These are phyloP conservation scores for Lordiphosa clarofinis DNA, from an alignment of 1,140 invertebrate species.

Conservation along the genomic window DNA sequence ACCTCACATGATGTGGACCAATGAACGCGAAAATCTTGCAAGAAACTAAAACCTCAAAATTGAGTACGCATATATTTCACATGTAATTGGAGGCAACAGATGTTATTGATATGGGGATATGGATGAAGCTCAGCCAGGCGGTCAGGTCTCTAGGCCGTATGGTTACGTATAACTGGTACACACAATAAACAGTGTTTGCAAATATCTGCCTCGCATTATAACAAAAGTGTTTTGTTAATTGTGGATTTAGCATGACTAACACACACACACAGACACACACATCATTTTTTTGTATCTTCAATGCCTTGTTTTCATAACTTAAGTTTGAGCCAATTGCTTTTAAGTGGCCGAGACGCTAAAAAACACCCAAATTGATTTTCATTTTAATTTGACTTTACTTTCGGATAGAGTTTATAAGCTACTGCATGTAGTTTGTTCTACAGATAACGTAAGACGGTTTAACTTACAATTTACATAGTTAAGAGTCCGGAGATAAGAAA, in stretches of 20 bases:
- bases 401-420: conserved; percentile 6
- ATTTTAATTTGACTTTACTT: conserved; percentile 28
- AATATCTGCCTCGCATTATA: conserved; percentile 22
- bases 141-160: conserved; percentile 39
- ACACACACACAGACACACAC: conserved; percentile 13
- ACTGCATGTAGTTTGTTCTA: conserved; percentile 2
- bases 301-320: conserved; percentile 31
- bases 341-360: conserved; percentile 22
- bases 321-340: conserved; percentile 28
- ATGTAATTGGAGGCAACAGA: conserved; percentile 17
- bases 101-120: conserved; percentile 32
- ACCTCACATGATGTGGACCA: conserved; percentile 56
- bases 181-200: conserved; percentile 23
- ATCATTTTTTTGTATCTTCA: conserved; percentile 22
- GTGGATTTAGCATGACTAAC: conserved; percentile 32
- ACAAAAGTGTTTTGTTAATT: conserved; percentile 32
- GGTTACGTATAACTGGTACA: conserved; percentile 4
- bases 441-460: no score
- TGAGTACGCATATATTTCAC: conserved; percentile 19
- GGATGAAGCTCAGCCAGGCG: conserved; percentile 19
- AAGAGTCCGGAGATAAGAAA: no score
- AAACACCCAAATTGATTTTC: conserved; percentile 48
- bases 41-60: conserved; percentile 20
- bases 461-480: no score
- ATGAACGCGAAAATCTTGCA: conserved; percentile 44